A percentile compares a stretch with the other conserved stretches of the same genome.
phyloP scores from a whole-genome alignment of 2,888 invertebrate species.

The Serrognathus titanus region DNA sequence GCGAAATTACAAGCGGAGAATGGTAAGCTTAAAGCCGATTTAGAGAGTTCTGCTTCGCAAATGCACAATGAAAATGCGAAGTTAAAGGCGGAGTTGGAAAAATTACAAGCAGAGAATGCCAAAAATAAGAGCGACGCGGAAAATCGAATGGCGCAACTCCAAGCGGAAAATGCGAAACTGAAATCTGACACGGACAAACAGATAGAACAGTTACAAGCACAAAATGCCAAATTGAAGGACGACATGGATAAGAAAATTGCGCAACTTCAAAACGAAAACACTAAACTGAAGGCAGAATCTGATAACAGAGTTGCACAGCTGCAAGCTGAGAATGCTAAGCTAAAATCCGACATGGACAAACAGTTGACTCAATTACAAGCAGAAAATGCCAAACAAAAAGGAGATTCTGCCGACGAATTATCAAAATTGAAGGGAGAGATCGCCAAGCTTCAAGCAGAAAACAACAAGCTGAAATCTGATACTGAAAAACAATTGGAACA shows the following conservation, averaged over 20 bases:
- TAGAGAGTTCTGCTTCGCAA: background rate
- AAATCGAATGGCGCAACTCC: background rate
- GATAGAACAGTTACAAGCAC: background rate
- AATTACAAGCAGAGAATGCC: background rate
- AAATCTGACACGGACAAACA: background rate
- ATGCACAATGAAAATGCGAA: conserved; percentile 5
- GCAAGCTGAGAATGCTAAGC: conserved; percentile 11
- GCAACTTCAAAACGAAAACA: no score
- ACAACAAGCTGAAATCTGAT: conserved; percentile 18
- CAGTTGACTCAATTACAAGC: conserved; percentile 15
- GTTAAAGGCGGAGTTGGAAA: no score
- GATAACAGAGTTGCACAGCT: no score
- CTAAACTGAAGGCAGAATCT: conserved; percentile 13
- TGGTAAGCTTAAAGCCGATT: background rate
- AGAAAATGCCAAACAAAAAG: conserved; percentile 10
- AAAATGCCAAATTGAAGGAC: no score
- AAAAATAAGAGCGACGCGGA: background rate
- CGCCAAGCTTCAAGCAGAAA: background rate
- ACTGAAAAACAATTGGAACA: background rate
- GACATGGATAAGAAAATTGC: no score
- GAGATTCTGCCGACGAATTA: background rate
- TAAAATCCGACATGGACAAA: conserved; percentile 17
- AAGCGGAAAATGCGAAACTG: no score
- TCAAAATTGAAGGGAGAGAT: background rate
- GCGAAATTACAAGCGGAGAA: conserved; percentile 2